Conservation (phyloP, 1,140 invertebrate genomes). For the Hydropsyche tenuis region DNA sequence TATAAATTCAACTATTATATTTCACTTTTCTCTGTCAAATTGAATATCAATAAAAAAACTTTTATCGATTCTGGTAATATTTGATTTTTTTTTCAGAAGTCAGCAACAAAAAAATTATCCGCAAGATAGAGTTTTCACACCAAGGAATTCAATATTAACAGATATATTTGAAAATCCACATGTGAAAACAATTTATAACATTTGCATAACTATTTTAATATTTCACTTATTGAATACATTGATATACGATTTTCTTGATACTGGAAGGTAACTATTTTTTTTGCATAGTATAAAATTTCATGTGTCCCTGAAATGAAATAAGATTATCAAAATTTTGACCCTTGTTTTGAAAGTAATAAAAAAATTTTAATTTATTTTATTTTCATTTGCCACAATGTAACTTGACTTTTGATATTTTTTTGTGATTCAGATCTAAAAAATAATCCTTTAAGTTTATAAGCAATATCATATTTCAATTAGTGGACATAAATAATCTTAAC, state of each 20-base stretch:
- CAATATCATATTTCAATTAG: no score
- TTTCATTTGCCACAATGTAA: no score
- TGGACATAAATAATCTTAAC: no score
- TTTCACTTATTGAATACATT: not conserved
- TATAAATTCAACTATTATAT: not conserved
- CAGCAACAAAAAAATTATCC: not conserved
- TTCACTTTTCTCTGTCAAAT: no score
- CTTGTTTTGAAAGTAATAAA: no score
- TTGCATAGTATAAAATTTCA: no score
- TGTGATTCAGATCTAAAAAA: no score
- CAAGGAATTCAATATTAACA: constrained; percentile 25
- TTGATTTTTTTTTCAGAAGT: not conserved
- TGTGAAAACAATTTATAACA: constrained; percentile 10
- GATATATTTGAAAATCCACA: constrained; percentile 11
- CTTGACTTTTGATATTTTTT: no score
- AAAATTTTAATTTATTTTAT: no score
- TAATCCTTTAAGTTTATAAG: no score
- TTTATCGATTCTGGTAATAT: not conserved
- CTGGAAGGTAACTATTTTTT: constrained; percentile 12
- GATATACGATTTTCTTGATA: not conserved
- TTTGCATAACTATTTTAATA: not conserved
- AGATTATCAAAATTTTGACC: not conserved
- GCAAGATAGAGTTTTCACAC: not conserved
- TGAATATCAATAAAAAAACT: no score
- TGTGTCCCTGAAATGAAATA: no score